Evolutionary conservation across 2,888 invertebrate species (phyloP).

Genomic region (Octodonta nipae): DNA sequence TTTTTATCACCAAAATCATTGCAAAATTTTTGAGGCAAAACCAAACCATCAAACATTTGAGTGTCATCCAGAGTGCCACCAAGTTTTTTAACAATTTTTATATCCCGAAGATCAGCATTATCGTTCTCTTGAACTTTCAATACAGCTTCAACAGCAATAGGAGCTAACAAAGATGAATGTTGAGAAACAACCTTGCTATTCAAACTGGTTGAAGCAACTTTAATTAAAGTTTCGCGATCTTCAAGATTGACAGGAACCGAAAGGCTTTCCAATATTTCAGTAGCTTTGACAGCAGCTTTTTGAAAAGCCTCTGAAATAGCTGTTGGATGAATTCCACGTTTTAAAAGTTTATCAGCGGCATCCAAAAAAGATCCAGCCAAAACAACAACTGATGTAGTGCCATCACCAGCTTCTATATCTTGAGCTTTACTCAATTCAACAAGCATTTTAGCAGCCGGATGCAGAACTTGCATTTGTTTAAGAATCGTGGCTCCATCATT

Average conservation of each 20-base stretch:
- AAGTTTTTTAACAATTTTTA: conserved; percentile 91
- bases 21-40: conserved; percentile 78
- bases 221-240: conserved; percentile 76
- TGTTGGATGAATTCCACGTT: conserved; percentile 93
- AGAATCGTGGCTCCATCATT: no score
- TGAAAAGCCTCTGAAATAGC: conserved; percentile 95
- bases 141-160: conserved; percentile 95
- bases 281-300: conserved; percentile 49
- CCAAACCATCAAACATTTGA: conserved; percentile 86
- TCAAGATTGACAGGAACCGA: conserved; percentile 71
- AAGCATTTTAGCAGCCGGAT: no score
- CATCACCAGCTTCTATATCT: conserved; percentile 98
- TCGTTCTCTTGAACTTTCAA: conserved; percentile 63
- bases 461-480: no score
- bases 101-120: conserved; percentile 79
- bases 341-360: conserved; percentile 80
- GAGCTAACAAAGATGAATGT: conserved; percentile 87
- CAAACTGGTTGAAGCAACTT: conserved; percentile 93
- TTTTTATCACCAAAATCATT: conserved; percentile 85
- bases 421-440: conserved; percentile 97
- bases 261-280: conserved; percentile 62
- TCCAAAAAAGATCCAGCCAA: conserved; percentile 92
- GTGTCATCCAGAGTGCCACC: conserved; percentile 98
- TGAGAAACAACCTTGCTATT: conserved; percentile 99
- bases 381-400: conserved; percentile 96